Percentiles rank a stretch among this genome's conserved stretches.
phyloP scores from a whole-genome alignment of 2,113 vertebrate species.

The Erinaceus europaeus region DNA sequence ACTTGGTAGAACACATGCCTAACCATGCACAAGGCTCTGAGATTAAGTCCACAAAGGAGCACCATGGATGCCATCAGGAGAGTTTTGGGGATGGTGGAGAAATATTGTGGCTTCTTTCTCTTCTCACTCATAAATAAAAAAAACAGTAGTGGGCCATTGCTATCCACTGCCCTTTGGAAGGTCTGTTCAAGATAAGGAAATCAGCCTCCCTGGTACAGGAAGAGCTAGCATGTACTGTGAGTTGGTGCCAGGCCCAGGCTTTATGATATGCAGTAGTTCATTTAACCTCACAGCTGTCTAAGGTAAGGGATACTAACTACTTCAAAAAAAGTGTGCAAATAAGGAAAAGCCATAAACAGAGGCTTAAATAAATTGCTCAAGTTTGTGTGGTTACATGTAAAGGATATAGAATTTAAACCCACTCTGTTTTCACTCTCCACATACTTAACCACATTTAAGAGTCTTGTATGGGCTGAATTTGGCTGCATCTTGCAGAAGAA shows the following conservation, averaged over 20 bases:
- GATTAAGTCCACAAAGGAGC: too few species aligned
- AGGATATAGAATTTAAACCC: neutral
- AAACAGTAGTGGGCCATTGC: too few species aligned
- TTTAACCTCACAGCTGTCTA: neutral
- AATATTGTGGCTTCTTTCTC: too few species aligned
- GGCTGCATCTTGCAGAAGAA: neutral
- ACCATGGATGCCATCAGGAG: too few species aligned
- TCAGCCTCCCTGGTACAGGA: neutral
- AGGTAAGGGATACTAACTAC: neutral
- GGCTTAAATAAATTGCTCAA: neutral
- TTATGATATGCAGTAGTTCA: neutral
- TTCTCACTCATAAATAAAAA: too few species aligned
- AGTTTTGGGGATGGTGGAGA: too few species aligned
- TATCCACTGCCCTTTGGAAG: neutral
- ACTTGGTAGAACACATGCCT: too few species aligned
- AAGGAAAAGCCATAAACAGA: neutral
- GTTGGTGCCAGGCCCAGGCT: neutral
- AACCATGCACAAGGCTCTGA: too few species aligned
- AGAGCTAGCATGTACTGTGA: neutral
- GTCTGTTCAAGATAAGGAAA: neutral
- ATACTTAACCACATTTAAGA: neutral
- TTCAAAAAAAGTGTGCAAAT: neutral
- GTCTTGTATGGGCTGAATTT: neutral
- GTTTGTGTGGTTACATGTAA: neutral
- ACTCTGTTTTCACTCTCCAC: neutral